phyloP scores from a whole-genome alignment of 2,797 vertebrate genomes.

The Cygnus olor region DNA sequence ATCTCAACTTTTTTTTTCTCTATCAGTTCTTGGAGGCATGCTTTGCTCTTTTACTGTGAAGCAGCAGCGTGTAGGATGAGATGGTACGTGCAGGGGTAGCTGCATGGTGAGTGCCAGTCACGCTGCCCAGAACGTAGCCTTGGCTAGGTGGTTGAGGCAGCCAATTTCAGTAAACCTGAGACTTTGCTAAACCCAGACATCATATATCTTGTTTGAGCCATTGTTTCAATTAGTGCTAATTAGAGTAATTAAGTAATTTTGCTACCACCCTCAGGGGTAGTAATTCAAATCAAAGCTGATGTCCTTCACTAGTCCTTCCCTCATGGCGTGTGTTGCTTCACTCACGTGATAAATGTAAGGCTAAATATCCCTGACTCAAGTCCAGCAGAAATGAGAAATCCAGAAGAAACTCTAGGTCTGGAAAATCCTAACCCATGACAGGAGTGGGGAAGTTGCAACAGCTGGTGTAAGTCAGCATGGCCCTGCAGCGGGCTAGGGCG shows the following conservation, averaged over 20 bases:
- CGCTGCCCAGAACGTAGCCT: rapidly evolving
- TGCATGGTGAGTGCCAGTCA: rapidly evolving
- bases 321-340: neutral
- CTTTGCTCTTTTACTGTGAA: neutral
- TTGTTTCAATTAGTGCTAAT: slow-evolving; percentile 36
- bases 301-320: neutral
- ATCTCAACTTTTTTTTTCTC: neutral
- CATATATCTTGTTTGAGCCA: neutral
- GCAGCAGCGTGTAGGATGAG: neutral
- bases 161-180: neutral
- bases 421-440: neutral
- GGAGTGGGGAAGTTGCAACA: neutral
- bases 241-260: slow-evolving; percentile 8
- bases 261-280: neutral
- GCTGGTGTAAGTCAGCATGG: neutral
- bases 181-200: neutral
- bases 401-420: neutral
- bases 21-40: rapidly evolving
- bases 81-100: neutral
- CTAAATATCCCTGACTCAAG: neutral
- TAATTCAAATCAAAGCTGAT: neutral
- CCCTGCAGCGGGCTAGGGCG: neutral
- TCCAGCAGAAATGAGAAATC: neutral
- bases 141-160: neutral
- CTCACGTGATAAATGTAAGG: neutral